Evolutionary conservation across 37 sponge, comb jelly and placozoan genomes (phyloP), one percentile per base, ranked within the genome.

Genomic region (Ephydatia muelleri): DNA sequence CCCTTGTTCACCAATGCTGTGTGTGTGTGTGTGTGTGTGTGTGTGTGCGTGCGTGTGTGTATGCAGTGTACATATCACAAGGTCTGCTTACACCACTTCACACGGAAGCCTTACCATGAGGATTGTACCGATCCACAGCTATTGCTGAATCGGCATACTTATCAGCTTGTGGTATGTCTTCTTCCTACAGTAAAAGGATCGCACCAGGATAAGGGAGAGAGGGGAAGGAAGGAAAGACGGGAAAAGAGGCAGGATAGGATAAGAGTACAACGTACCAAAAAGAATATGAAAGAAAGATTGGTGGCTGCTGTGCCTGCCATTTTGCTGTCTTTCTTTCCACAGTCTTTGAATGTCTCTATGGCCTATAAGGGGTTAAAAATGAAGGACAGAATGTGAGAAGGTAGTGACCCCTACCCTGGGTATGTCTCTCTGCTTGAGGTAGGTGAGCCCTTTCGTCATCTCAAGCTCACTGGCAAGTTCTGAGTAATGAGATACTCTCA

Each of bases 1-100:
- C 99, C 99, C 67, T 93, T 93, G 82, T 98, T 98, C 22, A 98
- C 99, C 67, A 98, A 80, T 23, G 96, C 97, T 95, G 77, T 30
- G 65, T 77, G 69, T 38, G 72, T 38, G 47, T 26, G 70, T 30
- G 47, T 34, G 82, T 43, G 47, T 69, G 70, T 29, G 70, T 29
- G 70, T 26, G 78, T 43, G 49, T 47, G 19, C 38, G 39, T 39
- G 78, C 12, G 78, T 77, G 30, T 29, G 26, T 77, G 64, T 77
- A 12, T 67, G 68, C 6, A 65, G 11, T 29, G 5, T 67, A 47
- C 38, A 22, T 29, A 82, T 30, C 8, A 19, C 5, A 9, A 49
- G 35, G 67, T 37, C 47, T 16, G 30, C 38, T 13, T 35, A 29
- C 26, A 49, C 1, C 37, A 38, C 31, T 31, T 35, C 13, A 33